A percentile compares a stretch with the other conserved stretches of the same genome.
phyloP scores from a whole-genome alignment of 1,140 invertebrate species.

The Polypedilum pembai region DNA sequence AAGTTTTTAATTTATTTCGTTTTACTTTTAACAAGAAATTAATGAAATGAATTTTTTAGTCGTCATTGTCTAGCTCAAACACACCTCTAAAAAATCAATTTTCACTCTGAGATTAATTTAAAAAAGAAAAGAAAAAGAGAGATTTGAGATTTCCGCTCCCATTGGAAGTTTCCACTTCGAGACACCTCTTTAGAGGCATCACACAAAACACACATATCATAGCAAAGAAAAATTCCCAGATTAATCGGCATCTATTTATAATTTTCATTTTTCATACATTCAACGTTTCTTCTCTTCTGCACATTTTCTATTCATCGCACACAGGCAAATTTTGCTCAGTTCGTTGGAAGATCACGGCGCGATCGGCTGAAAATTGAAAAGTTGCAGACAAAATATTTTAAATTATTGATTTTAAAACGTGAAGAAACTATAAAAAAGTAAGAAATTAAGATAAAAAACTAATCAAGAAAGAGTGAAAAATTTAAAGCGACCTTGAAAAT shows the following conservation, averaged over 20 bases:
- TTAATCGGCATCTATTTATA: slow-evolving; percentile 18
- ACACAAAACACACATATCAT: not conserved
- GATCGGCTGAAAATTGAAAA: not conserved
- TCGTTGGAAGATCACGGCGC: slow-evolving; percentile 2
- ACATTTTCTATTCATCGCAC: not conserved
- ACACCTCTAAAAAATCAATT: too few species aligned
- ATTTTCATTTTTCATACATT: not conserved
- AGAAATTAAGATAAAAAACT: too few species aligned
- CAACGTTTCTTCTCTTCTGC: not conserved
- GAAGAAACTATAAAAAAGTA: too few species aligned
- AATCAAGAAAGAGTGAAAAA: not conserved
- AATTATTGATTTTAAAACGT: too few species aligned
- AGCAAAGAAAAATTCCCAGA: not conserved
- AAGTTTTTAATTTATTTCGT: too few species aligned
- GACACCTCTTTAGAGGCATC: not conserved
- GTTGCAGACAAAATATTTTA: too few species aligned
- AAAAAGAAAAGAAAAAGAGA: not conserved
- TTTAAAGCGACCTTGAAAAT: not conserved
- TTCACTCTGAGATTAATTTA: too few species aligned
- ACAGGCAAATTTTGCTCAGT: not conserved
- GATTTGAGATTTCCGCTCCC: not conserved
- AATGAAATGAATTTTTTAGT: too few species aligned
- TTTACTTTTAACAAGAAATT: too few species aligned
- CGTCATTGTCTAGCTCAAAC: too few species aligned
- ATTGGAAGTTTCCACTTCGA: not conserved